phyloP scores from a whole-genome alignment of 2,113 vertebrate genomes.

The Paedocypris sp. region DNA sequence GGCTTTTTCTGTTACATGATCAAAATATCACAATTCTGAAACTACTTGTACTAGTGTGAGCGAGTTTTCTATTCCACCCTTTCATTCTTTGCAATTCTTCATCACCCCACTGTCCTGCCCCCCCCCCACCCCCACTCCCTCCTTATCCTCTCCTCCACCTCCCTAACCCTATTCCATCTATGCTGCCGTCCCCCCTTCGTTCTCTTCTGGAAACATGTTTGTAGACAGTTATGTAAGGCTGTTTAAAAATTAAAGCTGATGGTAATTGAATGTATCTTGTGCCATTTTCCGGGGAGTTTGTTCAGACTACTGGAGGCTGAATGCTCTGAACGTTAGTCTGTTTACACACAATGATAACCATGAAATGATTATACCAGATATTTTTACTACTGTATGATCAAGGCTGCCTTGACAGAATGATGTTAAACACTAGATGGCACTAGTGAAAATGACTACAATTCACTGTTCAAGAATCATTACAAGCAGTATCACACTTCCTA shows the following conservation, averaged over 20 bases:
- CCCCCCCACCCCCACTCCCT: too few relatives aligned
- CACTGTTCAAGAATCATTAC: too few relatives aligned
- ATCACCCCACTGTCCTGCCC: too few relatives aligned
- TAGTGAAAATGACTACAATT: background rate
- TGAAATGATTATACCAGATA: background rate
- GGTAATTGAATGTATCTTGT: slow-evolving; percentile 29
- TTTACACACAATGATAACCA: background rate
- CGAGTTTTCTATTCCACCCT: too few relatives aligned
- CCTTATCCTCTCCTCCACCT: too few relatives aligned
- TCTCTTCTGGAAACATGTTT: slow-evolving; percentile 21
- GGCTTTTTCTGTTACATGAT: too few relatives aligned
- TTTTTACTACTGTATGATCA: background rate
- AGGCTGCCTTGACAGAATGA: background rate
- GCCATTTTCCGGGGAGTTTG: slow-evolving; percentile 5
- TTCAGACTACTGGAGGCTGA: background rate
- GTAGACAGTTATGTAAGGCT: slow-evolving; percentile 32
- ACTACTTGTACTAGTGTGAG: too few relatives aligned
- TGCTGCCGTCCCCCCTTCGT: background rate
- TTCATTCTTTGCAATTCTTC: too few relatives aligned
- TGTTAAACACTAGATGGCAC: background rate
- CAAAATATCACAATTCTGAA: too few relatives aligned
- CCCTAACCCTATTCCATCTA: too few relatives aligned
- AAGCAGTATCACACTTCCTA: too few relatives aligned
- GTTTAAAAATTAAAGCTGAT: slow-evolving; percentile 31
- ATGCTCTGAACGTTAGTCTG: background rate